Evolutionary conservation across 2,113 vertebrate species (phyloP), one percentile per base, ranked within the genome.

Genomic region (Oncorhynchus gorbuscha): DNA sequence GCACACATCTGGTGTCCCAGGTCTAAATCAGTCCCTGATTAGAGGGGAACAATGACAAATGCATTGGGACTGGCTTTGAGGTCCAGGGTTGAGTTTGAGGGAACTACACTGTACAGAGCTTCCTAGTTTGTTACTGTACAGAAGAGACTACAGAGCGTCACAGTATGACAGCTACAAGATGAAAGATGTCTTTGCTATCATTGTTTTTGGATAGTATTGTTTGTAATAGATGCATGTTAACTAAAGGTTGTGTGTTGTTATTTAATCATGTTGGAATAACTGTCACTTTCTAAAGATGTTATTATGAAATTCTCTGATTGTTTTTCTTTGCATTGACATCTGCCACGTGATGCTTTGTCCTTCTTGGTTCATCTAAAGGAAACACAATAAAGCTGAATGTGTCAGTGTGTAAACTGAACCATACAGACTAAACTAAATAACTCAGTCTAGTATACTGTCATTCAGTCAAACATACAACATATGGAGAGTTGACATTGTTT

Each of bases 401-500:
- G 88, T 89, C 90, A 86, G 87, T 70, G 88, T 89, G 85, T 90
- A 86, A 90, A 88, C 75, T 69, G 79, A 89, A 86, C 83, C 76
- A 32, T 1, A 72, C 86, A 91, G 89, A 90, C 39, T 45, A 11
- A 45, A 45, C 87, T 90, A 90, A 91, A 90, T 88, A 91, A 73
- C 73, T 35, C 28, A 7, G 28, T 58, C 12, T 30, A 30, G 65
- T 24, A 24, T 30, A 48, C 35, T 39, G 62, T 5, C 67, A 69
- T 22, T n/a, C 30, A 39, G 18, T n/a, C 18, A 45, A 32, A 45
- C 32, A 69, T n/a, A 35, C 28, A 69, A 13, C 67, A 69, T 8
- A 69, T 28, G 62, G 62, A 65, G 12, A 67, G 28, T 16, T 3
- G 26, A 28, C 13, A 28, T 78, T 30, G 3, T 76, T 85, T 75